These are phyloP conservation scores for Abrostola tripartita DNA, from an alignment of 2,888 invertebrate genomes.

Conservation along the genomic window DNA sequence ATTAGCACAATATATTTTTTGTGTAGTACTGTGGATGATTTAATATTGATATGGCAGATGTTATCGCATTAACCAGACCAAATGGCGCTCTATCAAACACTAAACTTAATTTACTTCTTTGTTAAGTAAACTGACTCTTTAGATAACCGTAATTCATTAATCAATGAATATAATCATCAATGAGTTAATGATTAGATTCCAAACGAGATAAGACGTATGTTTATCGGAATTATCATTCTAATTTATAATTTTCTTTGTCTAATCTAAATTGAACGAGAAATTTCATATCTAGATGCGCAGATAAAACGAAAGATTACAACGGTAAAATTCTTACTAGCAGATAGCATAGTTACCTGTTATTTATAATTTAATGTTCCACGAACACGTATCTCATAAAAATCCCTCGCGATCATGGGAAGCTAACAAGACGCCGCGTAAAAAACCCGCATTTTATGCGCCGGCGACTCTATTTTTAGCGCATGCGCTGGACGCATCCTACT, in stretches of 20 bases:
- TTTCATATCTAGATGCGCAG: not conserved
- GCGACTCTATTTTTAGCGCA: conserved; percentile 82
- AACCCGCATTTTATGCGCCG: conserved; percentile 79
- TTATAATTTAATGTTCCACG: conserved; percentile 77
- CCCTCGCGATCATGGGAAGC: conserved; percentile 78
- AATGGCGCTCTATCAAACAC: conserved; percentile 12
- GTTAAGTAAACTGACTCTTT: conserved; percentile 1
- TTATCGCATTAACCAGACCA: conserved; percentile 2
- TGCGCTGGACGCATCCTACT: conserved; percentile 82
- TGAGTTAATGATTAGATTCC: conserved; percentile 15
- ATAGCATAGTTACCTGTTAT: conserved; percentile 63
- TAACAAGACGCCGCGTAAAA: conserved; percentile 76
- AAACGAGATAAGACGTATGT: conserved; percentile 4
- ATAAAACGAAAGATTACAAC: conserved; percentile 52
- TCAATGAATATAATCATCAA: conserved; percentile 19
- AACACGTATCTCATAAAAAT: conserved; percentile 72
- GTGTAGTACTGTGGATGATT: not conserved
- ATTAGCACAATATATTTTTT: not conserved
- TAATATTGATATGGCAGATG: not conserved
- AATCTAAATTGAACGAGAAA: conserved; percentile 1
- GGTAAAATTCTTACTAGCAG: conserved; percentile 56
- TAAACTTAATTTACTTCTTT: conserved; percentile 5
- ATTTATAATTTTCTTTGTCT: not conserved
- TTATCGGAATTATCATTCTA: too few species aligned
- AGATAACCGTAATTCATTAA: conserved; percentile 10